A percentile compares a stretch with the other conserved stretches of the same genome.
Evolutionary conservation across 2,888 invertebrate species (phyloP).

Genomic region (Aethes cnicana): DNA sequence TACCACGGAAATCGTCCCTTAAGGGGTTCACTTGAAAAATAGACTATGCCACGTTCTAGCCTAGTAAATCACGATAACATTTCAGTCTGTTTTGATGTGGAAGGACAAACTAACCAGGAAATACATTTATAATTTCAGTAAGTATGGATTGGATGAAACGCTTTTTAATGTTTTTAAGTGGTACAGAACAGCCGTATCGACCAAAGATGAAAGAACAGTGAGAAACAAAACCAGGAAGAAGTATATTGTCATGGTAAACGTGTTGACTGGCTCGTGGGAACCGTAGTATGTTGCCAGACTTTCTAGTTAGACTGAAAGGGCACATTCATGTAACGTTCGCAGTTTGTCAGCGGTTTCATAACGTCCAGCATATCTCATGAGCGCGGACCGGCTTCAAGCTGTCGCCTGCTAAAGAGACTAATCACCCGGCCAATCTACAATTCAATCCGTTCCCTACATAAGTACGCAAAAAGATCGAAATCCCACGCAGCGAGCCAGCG

Average conservation of each 20-base stretch:
- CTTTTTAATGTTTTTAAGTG: no score
- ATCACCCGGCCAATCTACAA: slow-evolving; percentile 55
- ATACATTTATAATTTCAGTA: no score
- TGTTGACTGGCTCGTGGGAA: slow-evolving; percentile 21
- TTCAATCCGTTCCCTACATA: slow-evolving; percentile 64
- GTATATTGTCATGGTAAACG: background rate
- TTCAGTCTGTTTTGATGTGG: no score
- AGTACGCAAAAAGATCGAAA: slow-evolving; percentile 65
- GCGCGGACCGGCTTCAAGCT: slow-evolving; percentile 52
- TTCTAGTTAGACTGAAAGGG: slow-evolving; percentile 20
- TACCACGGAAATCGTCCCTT: no score
- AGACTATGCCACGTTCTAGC: no score
- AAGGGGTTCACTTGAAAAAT: no score
- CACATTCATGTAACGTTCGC: slow-evolving; percentile 38
- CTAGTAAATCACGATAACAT: no score
- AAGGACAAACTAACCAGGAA: no score
- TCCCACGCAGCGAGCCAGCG: slow-evolving; percentile 53
- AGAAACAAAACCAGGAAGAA: slow-evolving; percentile 4
- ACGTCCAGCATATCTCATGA: slow-evolving; percentile 58
- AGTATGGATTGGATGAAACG: no score
- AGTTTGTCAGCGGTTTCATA: slow-evolving; percentile 66
- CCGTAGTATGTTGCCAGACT: no score
- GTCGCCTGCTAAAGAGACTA: slow-evolving; percentile 48
- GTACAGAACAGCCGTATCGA: no score
- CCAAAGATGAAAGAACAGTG: no score